A percentile compares a stretch with the other conserved stretches of the same genome.
phyloP scores from a whole-genome alignment of 2,888 invertebrate genomes.

The Xanthia icteritia region DNA sequence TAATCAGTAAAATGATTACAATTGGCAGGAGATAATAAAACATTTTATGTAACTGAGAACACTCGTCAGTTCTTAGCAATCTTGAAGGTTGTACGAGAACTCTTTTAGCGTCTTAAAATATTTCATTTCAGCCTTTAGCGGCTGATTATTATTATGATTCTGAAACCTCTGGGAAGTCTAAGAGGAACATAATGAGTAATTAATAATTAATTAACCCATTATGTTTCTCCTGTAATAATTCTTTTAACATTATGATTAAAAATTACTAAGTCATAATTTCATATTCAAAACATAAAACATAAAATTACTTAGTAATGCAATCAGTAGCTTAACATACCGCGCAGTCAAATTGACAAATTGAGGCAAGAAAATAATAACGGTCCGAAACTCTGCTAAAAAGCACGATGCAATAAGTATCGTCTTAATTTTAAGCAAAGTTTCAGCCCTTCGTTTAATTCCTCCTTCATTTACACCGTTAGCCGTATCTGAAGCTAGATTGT shows the following conservation, averaged over 20 bases:
- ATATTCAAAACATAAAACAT: not conserved
- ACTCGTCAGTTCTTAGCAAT: not conserved
- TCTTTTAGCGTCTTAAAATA: not conserved
- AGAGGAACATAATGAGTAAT: too few relatives aligned
- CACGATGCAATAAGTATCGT: not conserved
- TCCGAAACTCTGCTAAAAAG: not conserved
- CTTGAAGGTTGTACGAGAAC: not conserved
- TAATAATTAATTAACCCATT: not conserved
- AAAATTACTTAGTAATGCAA: conserved; percentile 17
- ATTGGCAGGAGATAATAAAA: not conserved
- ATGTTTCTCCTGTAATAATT: not conserved
- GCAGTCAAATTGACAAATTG: not conserved
- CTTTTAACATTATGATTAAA: not conserved
- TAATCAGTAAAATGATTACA: not conserved
- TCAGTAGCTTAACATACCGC: not conserved
- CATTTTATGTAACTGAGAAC: not conserved
- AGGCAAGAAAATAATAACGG: not conserved
- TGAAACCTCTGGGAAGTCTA: not conserved
- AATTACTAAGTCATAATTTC: too few relatives aligned
- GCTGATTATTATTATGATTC: not conserved
- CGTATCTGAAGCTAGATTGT: conserved; percentile 38
- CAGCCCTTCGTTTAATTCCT: conserved; percentile 25
- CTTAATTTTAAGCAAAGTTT: conserved; percentile 21
- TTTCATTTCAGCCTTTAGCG: not conserved
- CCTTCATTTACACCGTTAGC: conserved; percentile 50